A percentile compares a stretch with the other conserved stretches of the same genome.
Evolutionary conservation across 92 coral and sea anemone genomes (phyloP).

Genomic region (Parazoanthus swiftii): DNA sequence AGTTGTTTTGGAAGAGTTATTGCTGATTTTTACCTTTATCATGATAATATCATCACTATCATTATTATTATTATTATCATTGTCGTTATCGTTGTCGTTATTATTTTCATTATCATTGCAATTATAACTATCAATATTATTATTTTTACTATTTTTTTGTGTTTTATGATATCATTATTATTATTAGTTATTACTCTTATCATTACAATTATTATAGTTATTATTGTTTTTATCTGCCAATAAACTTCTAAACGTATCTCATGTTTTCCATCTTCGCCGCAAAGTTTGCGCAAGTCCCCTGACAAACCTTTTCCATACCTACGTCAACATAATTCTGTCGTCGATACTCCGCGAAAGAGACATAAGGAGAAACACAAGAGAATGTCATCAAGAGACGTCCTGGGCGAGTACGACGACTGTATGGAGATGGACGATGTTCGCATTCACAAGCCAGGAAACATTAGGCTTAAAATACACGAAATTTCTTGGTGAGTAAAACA

Average conservation of each 20-base stretch:
- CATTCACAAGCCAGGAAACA: constrained; percentile 14
- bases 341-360: neutral
- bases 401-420: constrained; percentile 29
- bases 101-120: too few relatives aligned
- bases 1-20: too few relatives aligned
- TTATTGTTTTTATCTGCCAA: neutral
- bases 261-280: neutral
- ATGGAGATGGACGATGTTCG: constrained; percentile 23
- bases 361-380: neutral
- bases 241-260: neutral
- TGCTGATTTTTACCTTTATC: neutral
- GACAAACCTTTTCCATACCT: constrained; percentile 18
- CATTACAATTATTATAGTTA: neutral
- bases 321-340: neutral
- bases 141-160: too few relatives aligned
- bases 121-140: too few relatives aligned
- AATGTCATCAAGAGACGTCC: constrained; percentile 35
- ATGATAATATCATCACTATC: neutral
- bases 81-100: neutral
- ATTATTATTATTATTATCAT: neutral
- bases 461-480: constrained; percentile 47
- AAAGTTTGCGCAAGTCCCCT: neutral
- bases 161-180: too few relatives aligned
- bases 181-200: too few relatives aligned
- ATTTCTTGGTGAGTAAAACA: constrained; percentile 52